Base-by-base conservation (phyloP, 2,888 invertebrate genomes). In the Eledona agricola region DNA sequence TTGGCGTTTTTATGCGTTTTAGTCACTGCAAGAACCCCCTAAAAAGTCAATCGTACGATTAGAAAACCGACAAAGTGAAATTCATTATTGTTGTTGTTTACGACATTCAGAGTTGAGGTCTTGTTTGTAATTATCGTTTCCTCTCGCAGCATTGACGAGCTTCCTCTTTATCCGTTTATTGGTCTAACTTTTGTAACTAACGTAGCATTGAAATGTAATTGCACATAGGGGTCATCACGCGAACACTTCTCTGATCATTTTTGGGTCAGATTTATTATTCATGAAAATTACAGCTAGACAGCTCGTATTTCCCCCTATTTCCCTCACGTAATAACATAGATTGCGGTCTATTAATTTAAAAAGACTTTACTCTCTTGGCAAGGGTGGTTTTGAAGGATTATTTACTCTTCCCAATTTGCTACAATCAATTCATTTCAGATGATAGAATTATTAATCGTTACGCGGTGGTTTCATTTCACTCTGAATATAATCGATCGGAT, bases 191-290 rank as follows among this genome's bases (percentile, higher is more conserved):
- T 42, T 31, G 17, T 40, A 31, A 43, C 15, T 31, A 31, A 43
- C 32, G 12, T 34, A 34, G 29, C 46, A 46, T 46, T 46, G 46
- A 46, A 46, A 46, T 19, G 29, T 42, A 29, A 29, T n/a, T n/a
- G n/a, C n/a, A n/a, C n/a, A n/a, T n/a, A n/a, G n/a, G n/a, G n/a
- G n/a, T n/a, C n/a, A n/a, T n/a, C n/a, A n/a, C n/a, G n/a, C n/a
- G n/a, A n/a, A n/a, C n/a, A n/a, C n/a, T n/a, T n/a, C n/a, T n/a
- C n/a, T n/a, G n/a, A 13, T 32, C 25, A 47, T 47, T 47, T 46
- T 37, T 47, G 28, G 47, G 47, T 47, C 37, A 37, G 25, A 47
- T 47, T 47, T 47, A 47, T 47, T 47, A 47, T 47, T 37, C 20
- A 37, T 22, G 37, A 20, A 37, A 47, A 47, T 37, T 29, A 22